Base-by-base conservation (phyloP, 2,113 vertebrate genomes). In the Plotosus lineatus region DNA sequence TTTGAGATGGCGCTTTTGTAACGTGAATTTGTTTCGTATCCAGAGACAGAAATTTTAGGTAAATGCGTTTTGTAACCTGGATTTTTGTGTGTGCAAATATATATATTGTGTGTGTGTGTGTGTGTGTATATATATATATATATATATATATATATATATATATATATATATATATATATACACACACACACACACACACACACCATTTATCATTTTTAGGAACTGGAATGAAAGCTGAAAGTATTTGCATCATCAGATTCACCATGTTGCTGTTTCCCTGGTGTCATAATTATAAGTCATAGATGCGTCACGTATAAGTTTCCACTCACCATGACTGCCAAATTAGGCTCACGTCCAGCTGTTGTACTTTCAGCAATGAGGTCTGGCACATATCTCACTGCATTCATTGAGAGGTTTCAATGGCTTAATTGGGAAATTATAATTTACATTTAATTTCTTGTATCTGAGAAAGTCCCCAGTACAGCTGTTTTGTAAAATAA, bases 181-280 rank as follows among this genome's bases (percentile, higher is more conserved):
- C n/a, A n/a, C n/a, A n/a, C n/a, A n/a, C n/a, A n/a, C n/a, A n/a
- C n/a, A 42, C n/a, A n/a, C n/a, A n/a, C n/a, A n/a, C n/a, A n/a
- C n/a, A n/a, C n/a, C n/a, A 46, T 46, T 46, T 69, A 28, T 69
- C 28, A 19, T 48, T 48, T 2, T 8, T 48, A 17, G 42, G 42
- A 48, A 71, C 21, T 60, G 28, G 1, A 56, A 31, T 58, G 28
- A 60, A 77, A 72, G 58, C 23, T 71, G 40, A 61, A 38, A 71
- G 15, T 15, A 3, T 12, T 71, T 72, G 60, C 31, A 44, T 80
- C 73, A 84, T 61, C n/a, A 51, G 50, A 75, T 79, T 75, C 48
- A 56, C 5, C 40, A 42, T 28, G 28, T 17, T 23, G 38, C 23
- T 44, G 19, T 14, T 80, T 72, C 40, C 36, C 17, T 77, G 56